A percentile compares a stretch with the other conserved stretches of the same genome.
Conservation (phyloP, 2,888 invertebrate genomes). For the Epirrita christyi region DNA sequence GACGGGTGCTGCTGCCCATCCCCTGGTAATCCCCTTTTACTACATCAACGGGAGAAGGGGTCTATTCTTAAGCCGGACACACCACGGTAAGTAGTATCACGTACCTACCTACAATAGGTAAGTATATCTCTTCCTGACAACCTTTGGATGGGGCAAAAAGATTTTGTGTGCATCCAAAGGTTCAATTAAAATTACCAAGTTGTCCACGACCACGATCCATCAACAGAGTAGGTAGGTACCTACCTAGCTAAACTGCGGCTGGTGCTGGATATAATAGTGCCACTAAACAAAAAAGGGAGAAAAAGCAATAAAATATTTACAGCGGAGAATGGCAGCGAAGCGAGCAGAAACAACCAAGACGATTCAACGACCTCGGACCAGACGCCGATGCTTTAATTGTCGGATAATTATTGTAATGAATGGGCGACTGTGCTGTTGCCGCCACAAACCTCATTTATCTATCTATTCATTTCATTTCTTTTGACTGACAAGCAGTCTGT, state of each 20-base stretch:
- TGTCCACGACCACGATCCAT: conserved; percentile 1
- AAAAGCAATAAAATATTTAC: conserved; percentile 20
- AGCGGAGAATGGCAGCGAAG: conserved; percentile 38
- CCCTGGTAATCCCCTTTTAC: no score
- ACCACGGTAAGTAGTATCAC: no score
- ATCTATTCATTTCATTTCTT: background rate
- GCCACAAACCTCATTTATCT: conserved; percentile 59
- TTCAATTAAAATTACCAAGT: background rate
- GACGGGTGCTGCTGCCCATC: no score
- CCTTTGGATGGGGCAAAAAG: no score
- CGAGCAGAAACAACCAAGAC: conserved; percentile 35
- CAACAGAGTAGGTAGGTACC: conserved; percentile 7
- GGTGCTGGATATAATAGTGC: conserved; percentile 17
- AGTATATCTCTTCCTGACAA: no score
- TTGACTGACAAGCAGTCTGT: no score
- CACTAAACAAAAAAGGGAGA: conserved; percentile 11
- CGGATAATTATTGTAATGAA: conserved; percentile 72
- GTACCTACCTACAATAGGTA: no score
- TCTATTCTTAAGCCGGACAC: no score
- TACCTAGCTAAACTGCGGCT: conserved; percentile 24
- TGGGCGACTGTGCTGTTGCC: conserved; percentile 58
- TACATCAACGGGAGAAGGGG: no score
- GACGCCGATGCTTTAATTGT: conserved; percentile 59
- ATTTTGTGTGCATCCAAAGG: no score
- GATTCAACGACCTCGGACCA: conserved; percentile 64